Evolutionary conservation across 2,113 vertebrate genomes (phyloP).

Genomic region (Ibidorhyncha struthersii): DNA sequence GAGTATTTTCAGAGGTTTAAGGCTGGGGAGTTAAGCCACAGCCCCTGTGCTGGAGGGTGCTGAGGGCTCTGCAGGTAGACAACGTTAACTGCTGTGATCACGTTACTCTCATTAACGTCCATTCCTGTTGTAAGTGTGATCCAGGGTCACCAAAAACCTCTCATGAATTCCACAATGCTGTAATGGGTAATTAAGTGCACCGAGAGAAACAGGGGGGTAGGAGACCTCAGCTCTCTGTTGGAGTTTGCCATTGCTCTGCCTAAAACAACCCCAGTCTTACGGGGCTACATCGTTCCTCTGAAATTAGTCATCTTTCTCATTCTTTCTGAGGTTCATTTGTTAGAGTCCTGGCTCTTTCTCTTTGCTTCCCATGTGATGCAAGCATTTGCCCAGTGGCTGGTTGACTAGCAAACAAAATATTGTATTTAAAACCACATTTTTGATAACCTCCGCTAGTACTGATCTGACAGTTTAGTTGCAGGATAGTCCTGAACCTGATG

Average conservation of each 20-base stretch:
- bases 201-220: not conserved
- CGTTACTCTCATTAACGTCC: not conserved
- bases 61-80: not conserved
- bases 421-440: not conserved
- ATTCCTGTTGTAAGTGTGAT: not conserved
- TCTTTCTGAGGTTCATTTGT: not conserved
- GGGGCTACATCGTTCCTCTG: not conserved
- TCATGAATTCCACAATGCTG: not conserved
- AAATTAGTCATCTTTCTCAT: not conserved
- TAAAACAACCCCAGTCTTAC: not conserved
- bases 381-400: not conserved
- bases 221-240: not conserved
- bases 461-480: not conserved
- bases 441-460: not conserved
- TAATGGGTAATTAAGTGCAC: not conserved
- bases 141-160: not conserved
- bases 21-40: not conserved
- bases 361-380: not conserved
- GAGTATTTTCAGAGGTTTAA: not conserved
- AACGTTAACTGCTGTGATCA: not conserved
- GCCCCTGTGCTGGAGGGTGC: not conserved
- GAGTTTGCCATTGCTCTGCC: not conserved
- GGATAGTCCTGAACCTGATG: not conserved
- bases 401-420: not conserved
- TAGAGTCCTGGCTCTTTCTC: not conserved